Evolutionary conservation across 2,113 vertebrate species (phyloP).

Genomic region (Silurus glanis): DNA sequence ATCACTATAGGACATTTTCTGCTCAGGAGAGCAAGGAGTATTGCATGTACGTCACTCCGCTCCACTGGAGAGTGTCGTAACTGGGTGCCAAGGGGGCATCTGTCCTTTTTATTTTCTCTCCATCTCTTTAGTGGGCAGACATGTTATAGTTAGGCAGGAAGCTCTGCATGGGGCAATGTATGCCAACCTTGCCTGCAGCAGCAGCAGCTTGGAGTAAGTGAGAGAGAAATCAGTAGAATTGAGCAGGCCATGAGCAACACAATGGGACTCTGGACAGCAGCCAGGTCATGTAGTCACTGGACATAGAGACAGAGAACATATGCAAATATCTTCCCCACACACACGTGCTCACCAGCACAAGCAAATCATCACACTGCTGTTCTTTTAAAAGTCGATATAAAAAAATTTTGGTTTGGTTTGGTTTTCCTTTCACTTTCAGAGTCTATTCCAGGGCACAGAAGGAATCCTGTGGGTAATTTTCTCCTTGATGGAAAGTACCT

Average conservation of each 20-base stretch:
- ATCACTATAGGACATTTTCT: neutral
- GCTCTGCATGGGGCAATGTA: slow-evolving; percentile 41
- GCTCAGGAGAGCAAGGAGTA: slow-evolving; percentile 10
- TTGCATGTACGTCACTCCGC: slow-evolving; percentile 14
- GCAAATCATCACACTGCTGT: slow-evolving; percentile 24
- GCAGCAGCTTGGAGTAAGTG: slow-evolving; percentile 16
- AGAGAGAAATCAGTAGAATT: slow-evolving; percentile 43
- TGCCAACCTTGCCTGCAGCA: slow-evolving; percentile 38
- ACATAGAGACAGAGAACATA: slow-evolving; percentile 57
- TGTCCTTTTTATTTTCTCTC: slow-evolving; percentile 57
- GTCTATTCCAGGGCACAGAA: slow-evolving; percentile 31
- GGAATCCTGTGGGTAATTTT: slow-evolving; percentile 1
- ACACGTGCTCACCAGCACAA: neutral
- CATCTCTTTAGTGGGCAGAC: slow-evolving; percentile 47
- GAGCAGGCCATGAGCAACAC: slow-evolving; percentile 43
- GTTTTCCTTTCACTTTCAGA: slow-evolving; percentile 34
- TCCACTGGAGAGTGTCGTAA: slow-evolving; percentile 18
- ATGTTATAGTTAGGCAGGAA: slow-evolving; percentile 38
- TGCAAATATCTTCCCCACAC: slow-evolving; percentile 65
- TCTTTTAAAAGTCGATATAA: neutral
- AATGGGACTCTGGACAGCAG: slow-evolving; percentile 55
- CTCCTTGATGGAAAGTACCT: slow-evolving; percentile 42
- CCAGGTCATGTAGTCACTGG: slow-evolving; percentile 66
- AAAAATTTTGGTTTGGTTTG: neutral
- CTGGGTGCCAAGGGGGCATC: slow-evolving; percentile 54